Percentiles rank a stretch among this genome's conserved stretches.
phyloP scores from a whole-genome alignment of 2,113 vertebrate species.

The Callospermophilus lateralis region DNA sequence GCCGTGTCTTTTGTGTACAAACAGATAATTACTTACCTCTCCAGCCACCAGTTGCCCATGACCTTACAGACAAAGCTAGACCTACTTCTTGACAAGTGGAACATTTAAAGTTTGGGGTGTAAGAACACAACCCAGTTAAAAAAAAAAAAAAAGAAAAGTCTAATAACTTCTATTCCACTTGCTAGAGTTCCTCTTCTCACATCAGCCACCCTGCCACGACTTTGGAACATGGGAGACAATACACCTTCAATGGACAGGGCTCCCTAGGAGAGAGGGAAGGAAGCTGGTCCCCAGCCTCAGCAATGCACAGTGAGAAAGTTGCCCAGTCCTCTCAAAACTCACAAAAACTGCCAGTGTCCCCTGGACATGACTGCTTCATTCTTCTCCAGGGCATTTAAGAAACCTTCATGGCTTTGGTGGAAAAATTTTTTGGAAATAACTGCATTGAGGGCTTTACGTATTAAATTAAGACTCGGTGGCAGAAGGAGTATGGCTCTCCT shows the following conservation, averaged over 20 bases:
- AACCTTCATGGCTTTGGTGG: not conserved
- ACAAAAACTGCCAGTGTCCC: not conserved
- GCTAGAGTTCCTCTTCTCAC: rapidly evolving
- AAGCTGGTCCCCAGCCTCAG: not conserved
- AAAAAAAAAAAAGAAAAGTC: not conserved
- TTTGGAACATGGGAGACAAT: not conserved
- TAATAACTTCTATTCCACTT: not conserved
- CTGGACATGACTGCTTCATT: not conserved
- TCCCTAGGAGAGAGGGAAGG: not conserved
- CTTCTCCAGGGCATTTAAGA: not conserved
- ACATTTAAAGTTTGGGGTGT: not conserved
- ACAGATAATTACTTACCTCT: not conserved
- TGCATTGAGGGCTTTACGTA: not conserved
- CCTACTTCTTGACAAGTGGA: not conserved
- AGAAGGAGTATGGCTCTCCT: not conserved
- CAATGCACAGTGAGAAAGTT: not conserved
- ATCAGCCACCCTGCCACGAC: not conserved
- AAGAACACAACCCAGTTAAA: not conserved
- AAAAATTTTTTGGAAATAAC: not conserved
- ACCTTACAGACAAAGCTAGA: not conserved
- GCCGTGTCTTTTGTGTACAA: not conserved
- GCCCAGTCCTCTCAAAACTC: not conserved
- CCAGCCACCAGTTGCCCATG: not conserved
- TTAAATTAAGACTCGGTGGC: not conserved
- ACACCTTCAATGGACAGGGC: not conserved